These are phyloP conservation scores for Hermetia illucens DNA, from an alignment of 1,140 invertebrate genomes.

Conservation along the genomic window DNA sequence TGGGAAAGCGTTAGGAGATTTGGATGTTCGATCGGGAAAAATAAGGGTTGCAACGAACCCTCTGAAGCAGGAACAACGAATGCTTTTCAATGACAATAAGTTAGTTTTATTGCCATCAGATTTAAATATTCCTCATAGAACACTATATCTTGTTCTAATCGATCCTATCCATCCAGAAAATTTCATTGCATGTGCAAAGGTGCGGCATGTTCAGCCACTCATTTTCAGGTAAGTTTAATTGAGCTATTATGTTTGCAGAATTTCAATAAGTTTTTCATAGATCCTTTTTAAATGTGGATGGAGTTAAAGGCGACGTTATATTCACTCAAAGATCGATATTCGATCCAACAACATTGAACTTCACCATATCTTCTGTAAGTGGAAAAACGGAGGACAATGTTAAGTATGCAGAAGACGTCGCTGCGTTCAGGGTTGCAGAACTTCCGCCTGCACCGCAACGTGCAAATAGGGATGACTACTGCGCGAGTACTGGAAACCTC, in stretches of 20 bases:
- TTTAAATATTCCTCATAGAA: conserved; percentile 53
- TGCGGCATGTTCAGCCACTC: conserved; percentile 48
- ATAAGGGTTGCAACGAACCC: conserved; percentile 50
- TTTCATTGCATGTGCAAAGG: conserved; percentile 71
- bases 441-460: conserved; percentile 46
- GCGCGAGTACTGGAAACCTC: conserved; percentile 47
- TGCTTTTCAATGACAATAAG: conserved; percentile 47
- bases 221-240: conserved; percentile 47
- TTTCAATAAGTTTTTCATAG: conserved; percentile 31
- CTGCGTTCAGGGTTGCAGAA: conserved; percentile 50
- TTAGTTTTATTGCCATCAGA: conserved; percentile 49
- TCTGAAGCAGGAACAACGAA: conserved; percentile 36
- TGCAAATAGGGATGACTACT: conserved; percentile 35
- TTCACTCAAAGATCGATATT: conserved; percentile 72
- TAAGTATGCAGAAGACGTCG: conserved; percentile 36
- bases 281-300: conserved; percentile 59
- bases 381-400: conserved; percentile 14
- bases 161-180: conserved; percentile 64
- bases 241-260: not conserved
- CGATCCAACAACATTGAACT: conserved; percentile 66
- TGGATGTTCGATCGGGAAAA: conserved; percentile 62
- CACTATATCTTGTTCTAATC: conserved; percentile 71
- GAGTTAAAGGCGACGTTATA: conserved; percentile 65
- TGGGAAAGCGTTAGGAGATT: conserved; percentile 61
- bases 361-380: conserved; percentile 47